These are phyloP conservation scores for Spea bombifrons DNA, from an alignment of 2,113 vertebrate genomes.

Conservation along the genomic window DNA sequence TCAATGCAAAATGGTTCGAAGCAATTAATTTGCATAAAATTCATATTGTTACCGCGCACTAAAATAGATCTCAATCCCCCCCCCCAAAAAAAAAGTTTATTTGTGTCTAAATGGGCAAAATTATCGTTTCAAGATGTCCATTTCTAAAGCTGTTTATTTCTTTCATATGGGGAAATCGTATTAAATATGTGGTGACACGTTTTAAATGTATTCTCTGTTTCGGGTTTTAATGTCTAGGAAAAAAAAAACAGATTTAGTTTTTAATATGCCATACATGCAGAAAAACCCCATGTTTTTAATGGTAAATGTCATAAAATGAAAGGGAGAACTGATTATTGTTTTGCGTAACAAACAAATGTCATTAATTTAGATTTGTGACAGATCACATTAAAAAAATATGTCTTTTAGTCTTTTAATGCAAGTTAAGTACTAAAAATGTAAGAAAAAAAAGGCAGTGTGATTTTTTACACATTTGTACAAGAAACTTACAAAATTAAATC, in stretches of 20 bases:
- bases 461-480: slow-evolving; percentile 60
- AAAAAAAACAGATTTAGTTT: slow-evolving; percentile 47
- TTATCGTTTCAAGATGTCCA: slow-evolving; percentile 71
- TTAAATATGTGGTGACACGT: slow-evolving; percentile 67
- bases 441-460: slow-evolving; percentile 54
- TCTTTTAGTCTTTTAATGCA: slow-evolving; percentile 51
- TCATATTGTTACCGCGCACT: slow-evolving; percentile 60
- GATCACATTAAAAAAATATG: slow-evolving; percentile 47
- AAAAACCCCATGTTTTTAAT: slow-evolving; percentile 69
- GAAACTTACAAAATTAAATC: slow-evolving; percentile 62
- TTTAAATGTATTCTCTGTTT: slow-evolving; percentile 66
- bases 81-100: slow-evolving; percentile 65
- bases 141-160: slow-evolving; percentile 65
- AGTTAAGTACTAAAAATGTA: slow-evolving; percentile 52
- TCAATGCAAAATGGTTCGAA: slow-evolving; percentile 62
- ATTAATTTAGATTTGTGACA: slow-evolving; percentile 64
- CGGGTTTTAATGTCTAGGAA: slow-evolving; percentile 64
- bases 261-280: slow-evolving; percentile 61
- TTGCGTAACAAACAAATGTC: slow-evolving; percentile 53
- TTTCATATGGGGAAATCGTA: slow-evolving; percentile 62
- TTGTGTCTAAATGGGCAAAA: slow-evolving; percentile 62
- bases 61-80: slow-evolving; percentile 51
- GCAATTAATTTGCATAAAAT: slow-evolving; percentile 69
- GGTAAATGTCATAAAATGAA: slow-evolving; percentile 73
- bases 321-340: slow-evolving; percentile 72